phyloP scores from a whole-genome alignment of 2,888 invertebrate species.

The Deladenus siricidicola region DNA sequence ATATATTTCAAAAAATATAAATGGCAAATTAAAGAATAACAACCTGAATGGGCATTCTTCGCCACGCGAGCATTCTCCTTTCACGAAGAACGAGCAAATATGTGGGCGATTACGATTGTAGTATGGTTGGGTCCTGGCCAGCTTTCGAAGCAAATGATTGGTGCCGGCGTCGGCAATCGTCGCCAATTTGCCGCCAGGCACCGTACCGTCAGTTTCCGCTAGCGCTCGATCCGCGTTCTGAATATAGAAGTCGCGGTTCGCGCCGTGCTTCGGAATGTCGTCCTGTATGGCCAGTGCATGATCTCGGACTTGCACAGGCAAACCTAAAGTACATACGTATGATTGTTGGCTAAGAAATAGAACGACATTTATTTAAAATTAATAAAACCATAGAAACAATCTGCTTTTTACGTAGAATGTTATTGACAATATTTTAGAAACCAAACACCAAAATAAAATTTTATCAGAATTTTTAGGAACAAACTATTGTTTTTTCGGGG shows the following conservation, averaged over 20 bases:
- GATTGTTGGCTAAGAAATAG: no score
- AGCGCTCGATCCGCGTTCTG: slow-evolving; percentile 51
- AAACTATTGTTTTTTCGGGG: no score
- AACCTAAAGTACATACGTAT: no score
- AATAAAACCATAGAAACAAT: no score
- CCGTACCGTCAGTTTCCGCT: slow-evolving; percentile 56
- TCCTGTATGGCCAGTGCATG: slow-evolving; percentile 80
- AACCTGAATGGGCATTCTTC: slow-evolving; percentile 83
- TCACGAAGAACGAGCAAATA: slow-evolving; percentile 96
- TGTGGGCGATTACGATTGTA: slow-evolving; percentile 89
- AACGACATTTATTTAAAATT: no score
- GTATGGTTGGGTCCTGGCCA: slow-evolving; percentile 85
- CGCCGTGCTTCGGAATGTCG: slow-evolving; percentile 82
- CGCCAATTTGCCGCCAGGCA: slow-evolving; percentile 57
- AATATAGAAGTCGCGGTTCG: slow-evolving; percentile 64
- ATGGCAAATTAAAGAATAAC: background rate
- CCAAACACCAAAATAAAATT: no score
- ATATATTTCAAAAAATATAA: background rate
- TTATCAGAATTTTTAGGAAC: no score
- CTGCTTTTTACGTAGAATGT: no score
- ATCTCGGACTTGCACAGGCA: slow-evolving; percentile 71
- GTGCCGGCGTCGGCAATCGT: slow-evolving; percentile 63
- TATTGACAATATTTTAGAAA: no score
- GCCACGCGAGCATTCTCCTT: slow-evolving; percentile 87
- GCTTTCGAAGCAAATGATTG: slow-evolving; percentile 70